Evolutionary conservation across 2,888 invertebrate genomes (phyloP), one percentile per base, ranked within the genome.

Genomic region (Microplitis deprimator): DNA sequence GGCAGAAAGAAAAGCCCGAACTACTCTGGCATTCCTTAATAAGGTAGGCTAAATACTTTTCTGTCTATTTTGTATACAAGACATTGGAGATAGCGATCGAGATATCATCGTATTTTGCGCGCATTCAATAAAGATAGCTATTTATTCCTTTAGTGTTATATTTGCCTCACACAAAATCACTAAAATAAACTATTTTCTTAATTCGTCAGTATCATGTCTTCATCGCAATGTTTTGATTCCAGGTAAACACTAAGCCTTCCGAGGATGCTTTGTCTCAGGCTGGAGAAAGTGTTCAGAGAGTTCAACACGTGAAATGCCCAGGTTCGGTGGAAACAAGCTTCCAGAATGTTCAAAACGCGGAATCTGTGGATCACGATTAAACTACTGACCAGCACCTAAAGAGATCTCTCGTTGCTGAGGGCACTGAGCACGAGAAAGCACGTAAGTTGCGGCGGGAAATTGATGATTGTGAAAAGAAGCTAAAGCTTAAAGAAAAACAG

Each of bases 11-110:
- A 78, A 78, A 76, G 79, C 73, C 80, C 79, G 79, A 73, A 70
- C 75, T 81, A 82, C 81, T 81, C 78, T 81, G 76, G 77, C 78
- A 79, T 79, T 82, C 59, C 77, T 76, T 79, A 61, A 79, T 80
- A 79, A 75, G 77, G 80, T 82, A 79, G 79, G 77, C 79, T 65
- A 65, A 73, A 65, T n/a, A 73, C 41, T 10, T 73, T 17, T 65
- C 29, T 73, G 1, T 75, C 4, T 39, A 3, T 73, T 73, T 73
- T 73, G 16, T 62, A 38, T 73, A 62, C 20, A 73, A 73, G 59
- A 16, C 20, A 20, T 20, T 1, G 1, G 20, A 20, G 20, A 20
- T 20, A 1, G 20, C 1, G 20, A 20, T 20, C 20, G 20, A 20
- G 20, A 20, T 20, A 20, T 20, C 20, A 20, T 0, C 20, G 20